Base-by-base conservation (phyloP, 2,797 vertebrate genomes). In the Sebastes iracundus region DNA sequence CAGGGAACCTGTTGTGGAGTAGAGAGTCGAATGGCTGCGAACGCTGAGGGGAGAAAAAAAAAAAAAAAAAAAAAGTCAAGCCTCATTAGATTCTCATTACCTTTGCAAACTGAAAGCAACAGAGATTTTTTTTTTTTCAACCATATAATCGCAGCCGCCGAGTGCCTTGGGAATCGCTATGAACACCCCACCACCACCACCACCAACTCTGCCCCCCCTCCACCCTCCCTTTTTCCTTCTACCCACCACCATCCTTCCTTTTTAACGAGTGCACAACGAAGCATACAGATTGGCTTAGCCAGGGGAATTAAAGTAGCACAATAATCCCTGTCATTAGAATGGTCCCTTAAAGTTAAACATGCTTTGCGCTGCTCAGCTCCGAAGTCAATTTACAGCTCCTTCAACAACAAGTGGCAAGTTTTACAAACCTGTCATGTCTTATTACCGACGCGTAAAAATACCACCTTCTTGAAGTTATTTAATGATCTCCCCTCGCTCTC, bases 51-150 rank as follows among this genome's bases (percentile, higher is more conserved):
- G 7, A 1, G 10, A n/a, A 16, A 33, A 49, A 65, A 69, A 70
- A 68, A 66, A 77, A 77, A 68, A 70, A 64, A 67, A 78, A 73
- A 74, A 79, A 90, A 96, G 97, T 97, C 97, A 97, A 96, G 97
- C 95, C 97, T 98, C 97, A 97, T 97, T 97, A 97, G 96, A 93
- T 97, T 96, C 96, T 97, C 97, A 96, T 98, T 97, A 97, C 96
- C 96, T 97, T 95, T 95, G 96, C 96, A 95, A 96, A 96, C 95
- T 92, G 95, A 96, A 96, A 96, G 96, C 94, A 96, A 94, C 95
- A 94, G 92, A 84, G 78, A 52, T 85, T 90, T 88, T 80, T 94
- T 93, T 87, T 88, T 80, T 94, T 93, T 91, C 93, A 93, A 94
- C 93, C 93, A 93, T 94, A 95, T 94, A 96, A 96, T 95, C 90